Base-by-base conservation (phyloP, 2,113 vertebrate species). In the Serinus canaria region DNA sequence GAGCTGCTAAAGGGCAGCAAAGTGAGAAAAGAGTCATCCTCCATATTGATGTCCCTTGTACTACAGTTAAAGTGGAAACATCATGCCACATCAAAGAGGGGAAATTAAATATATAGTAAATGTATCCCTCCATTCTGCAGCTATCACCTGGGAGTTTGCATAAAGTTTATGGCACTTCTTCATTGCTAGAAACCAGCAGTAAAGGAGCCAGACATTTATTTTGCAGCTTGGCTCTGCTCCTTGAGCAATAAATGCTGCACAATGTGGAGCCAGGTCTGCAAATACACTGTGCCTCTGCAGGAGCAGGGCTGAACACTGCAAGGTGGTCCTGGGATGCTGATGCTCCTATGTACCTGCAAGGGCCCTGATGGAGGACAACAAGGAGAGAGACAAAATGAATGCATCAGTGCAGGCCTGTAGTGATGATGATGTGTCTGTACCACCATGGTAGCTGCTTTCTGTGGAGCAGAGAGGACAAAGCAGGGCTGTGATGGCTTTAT, bases 321-420 rank as follows among this genome's bases (percentile, higher is more conserved):
- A 46, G 12, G 28, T 84, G 35, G 33, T 28, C 43, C 16, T 67
- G 18, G 12, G 18, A 2, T 58, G 25, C 59, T 74, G 44, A 25
- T 81, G 21, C 5, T 92, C 23, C 52, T 30, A 19, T 47, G 44
- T 5, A 47, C 13, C 47, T 87, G 56, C 1, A 58, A 49, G 10
- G 3, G 5, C 33, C 37, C 27, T 46, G 53, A 14, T 20, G 19
- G 41, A 41, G 0, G 1, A 22, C 0, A 3, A 19, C 22, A 56
- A 11, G 20, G 20, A 63, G 44, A n/a, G 28, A 11, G 31, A 35
- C 3, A 43, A 68, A 75, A 70, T 4, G 0, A 35, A 37, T 46
- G 17, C 22, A 67, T 13, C 30, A 11, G 0, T 6, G 15, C 27
- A n/a, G 25, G 24, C 7, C 16, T 58, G 39, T 22, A 47, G 66